Evolutionary conservation across 2,888 invertebrate genomes (phyloP).

Genomic region (Gymnoscelis rufifasciata): DNA sequence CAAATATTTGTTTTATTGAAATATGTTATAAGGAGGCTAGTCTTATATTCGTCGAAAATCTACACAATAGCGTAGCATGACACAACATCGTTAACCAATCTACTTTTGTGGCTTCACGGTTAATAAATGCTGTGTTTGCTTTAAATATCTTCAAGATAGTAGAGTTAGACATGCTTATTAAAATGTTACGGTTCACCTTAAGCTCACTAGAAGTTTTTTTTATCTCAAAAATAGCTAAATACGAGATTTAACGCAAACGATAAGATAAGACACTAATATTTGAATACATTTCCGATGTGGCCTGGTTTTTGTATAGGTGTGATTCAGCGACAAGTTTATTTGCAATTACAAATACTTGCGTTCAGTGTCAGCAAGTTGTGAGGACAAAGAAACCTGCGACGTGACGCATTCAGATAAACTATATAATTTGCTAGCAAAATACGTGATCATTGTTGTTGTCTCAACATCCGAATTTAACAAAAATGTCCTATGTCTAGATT

Average conservation of each 20-base stretch:
- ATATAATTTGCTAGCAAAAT: slow-evolving; percentile 1
- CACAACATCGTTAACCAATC: slow-evolving; percentile 10
- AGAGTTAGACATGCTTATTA: background rate
- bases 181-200: too few species aligned
- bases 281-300: too few species aligned
- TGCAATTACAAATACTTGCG: too few species aligned
- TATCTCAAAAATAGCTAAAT: too few species aligned
- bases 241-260: too few species aligned
- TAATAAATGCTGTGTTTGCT: slow-evolving; percentile 9
- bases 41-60: background rate
- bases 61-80: slow-evolving; percentile 1
- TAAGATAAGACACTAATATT: too few species aligned
- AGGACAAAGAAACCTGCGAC: slow-evolving; percentile 14
- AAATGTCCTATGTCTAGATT: too few species aligned
- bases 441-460: background rate
- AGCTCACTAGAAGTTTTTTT: too few species aligned
- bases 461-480: background rate
- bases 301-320: too few species aligned
- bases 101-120: slow-evolving; percentile 13
- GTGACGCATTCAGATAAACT: slow-evolving; percentile 11
- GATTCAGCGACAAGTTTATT: too few species aligned
- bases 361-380: background rate
- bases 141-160: background rate
- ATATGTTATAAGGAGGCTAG: too few species aligned
- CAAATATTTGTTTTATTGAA: too few species aligned